phyloP scores from a whole-genome alignment of 2,888 invertebrate genomes.

The Nemoura dubitans region DNA sequence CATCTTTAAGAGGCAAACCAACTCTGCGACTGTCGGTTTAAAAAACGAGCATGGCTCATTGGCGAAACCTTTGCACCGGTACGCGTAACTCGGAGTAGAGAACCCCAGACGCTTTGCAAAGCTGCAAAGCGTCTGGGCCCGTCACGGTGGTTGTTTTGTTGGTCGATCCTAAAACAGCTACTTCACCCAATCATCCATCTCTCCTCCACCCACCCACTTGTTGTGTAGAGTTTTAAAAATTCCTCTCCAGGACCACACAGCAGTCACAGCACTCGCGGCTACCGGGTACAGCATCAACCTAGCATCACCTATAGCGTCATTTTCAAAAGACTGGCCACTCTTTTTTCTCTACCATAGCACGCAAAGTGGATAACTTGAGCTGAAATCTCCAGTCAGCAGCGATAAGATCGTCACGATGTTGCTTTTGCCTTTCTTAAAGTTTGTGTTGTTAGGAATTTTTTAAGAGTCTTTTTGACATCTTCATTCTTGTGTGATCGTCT shows the following conservation, averaged over 20 bases:
- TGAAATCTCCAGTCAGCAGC: neutral
- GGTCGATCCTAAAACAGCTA: neutral
- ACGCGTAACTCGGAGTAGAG: too few species aligned
- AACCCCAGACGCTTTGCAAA: neutral
- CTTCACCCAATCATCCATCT: slow-evolving; percentile 7
- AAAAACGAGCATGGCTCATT: too few species aligned
- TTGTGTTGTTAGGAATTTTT: neutral
- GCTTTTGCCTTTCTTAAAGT: neutral
- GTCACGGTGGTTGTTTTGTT: neutral
- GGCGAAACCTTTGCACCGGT: too few species aligned
- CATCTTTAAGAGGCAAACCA: too few species aligned
- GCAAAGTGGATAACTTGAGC: slow-evolving; percentile 29
- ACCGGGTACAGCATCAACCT: neutral
- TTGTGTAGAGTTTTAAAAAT: neutral
- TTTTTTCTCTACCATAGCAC: neutral
- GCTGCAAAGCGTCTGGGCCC: neutral
- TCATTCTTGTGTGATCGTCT: neutral
- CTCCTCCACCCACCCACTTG: neutral
- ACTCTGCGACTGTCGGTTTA: too few species aligned
- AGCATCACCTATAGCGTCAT: neutral
- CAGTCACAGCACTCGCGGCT: neutral
- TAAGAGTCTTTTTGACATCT: neutral
- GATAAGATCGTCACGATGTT: slow-evolving; percentile 29
- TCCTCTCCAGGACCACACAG: neutral
- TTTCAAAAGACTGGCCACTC: neutral